Evolutionary conservation across 2,888 invertebrate genomes (phyloP), one percentile per base, ranked within the genome.

Genomic region (Neria commutata): DNA sequence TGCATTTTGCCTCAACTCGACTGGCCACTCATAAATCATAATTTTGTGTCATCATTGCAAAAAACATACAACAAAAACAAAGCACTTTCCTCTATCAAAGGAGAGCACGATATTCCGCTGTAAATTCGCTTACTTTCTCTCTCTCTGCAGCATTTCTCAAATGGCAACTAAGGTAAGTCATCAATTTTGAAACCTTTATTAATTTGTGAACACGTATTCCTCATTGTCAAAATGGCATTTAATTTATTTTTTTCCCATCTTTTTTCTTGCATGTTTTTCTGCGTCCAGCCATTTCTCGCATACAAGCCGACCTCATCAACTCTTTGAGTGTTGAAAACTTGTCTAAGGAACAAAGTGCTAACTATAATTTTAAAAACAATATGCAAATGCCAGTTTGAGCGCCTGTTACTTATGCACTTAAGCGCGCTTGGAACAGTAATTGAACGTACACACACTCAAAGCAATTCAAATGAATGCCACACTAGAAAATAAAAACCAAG

Each of bases 201-300:
- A n/a, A n/a, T n/a, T n/a, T n/a, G n/a, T n/a, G n/a, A n/a, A n/a
- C n/a, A n/a, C n/a, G n/a, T n/a, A n/a, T n/a, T n/a, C n/a, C n/a
- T n/a, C n/a, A n/a, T n/a, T n/a, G n/a, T n/a, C n/a, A n/a, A n/a
- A n/a, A n/a, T n/a, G n/a, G n/a, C n/a, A n/a, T 46, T 49, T 29
- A 54, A 49, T 52, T 37, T 23, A 45, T 5, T 23, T 21, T 21
- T 21, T 45, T 45, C 19, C 42, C 16, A 42, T 11, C 8, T 17
- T 5, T 23, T 49, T 29, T 29, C 16, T 14, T 21, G 4, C 16
- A 46, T 37, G 40, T 42, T 21, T 2, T 25, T n/a, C 21, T 10
- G n/a, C 40, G 71, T 78, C 53, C 75, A 80, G 79, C 76, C 49
- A 77, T 80, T 66, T 72, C 71, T 57, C 73, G 73, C 53, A 80